phyloP scores from a whole-genome alignment of 2,113 vertebrate species.

The Daubentonia madagascariensis region DNA sequence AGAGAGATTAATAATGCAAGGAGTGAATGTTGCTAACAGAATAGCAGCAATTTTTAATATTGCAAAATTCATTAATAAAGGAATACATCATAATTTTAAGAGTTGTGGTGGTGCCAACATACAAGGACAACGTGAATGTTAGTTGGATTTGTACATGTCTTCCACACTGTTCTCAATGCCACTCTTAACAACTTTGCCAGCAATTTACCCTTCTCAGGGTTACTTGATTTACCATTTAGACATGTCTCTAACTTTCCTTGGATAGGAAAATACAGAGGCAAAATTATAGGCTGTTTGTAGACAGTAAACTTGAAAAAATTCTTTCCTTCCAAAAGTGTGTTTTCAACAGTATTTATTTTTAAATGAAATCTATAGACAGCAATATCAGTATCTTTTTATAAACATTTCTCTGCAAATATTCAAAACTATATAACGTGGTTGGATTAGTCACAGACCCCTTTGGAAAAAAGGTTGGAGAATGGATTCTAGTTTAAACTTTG shows the following conservation, averaged over 20 bases:
- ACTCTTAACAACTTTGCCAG: constrained; percentile 14
- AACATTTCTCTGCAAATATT: neutral
- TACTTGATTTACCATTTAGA: constrained; percentile 32
- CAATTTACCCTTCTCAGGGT: constrained; percentile 50
- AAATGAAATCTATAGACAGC: neutral
- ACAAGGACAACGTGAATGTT: constrained; percentile 1
- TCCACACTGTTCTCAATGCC: constrained; percentile 2
- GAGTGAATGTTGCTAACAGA: constrained; percentile 45
- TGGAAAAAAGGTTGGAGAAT: neutral
- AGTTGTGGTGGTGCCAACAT: neutral
- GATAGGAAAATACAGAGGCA: neutral
- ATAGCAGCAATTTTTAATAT: constrained; percentile 47
- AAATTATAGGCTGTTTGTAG: constrained; percentile 13
- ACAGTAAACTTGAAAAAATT: neutral
- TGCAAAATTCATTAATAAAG: constrained; percentile 61
- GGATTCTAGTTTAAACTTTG: neutral
- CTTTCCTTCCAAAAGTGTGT: neutral
- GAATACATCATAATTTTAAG: constrained; percentile 52
- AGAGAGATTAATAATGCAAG: constrained; percentile 69
- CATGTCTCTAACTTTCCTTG: constrained; percentile 26
- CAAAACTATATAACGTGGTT: neutral
- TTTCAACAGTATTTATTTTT: neutral
- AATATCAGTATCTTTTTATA: neutral
- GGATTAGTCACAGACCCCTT: neutral
- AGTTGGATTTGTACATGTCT: neutral